Percentiles rank a stretch among this genome's conserved stretches.
These are phyloP conservation scores for Orthosia gracilis DNA, from an alignment of 2,888 invertebrate species.

Conservation along the genomic window DNA sequence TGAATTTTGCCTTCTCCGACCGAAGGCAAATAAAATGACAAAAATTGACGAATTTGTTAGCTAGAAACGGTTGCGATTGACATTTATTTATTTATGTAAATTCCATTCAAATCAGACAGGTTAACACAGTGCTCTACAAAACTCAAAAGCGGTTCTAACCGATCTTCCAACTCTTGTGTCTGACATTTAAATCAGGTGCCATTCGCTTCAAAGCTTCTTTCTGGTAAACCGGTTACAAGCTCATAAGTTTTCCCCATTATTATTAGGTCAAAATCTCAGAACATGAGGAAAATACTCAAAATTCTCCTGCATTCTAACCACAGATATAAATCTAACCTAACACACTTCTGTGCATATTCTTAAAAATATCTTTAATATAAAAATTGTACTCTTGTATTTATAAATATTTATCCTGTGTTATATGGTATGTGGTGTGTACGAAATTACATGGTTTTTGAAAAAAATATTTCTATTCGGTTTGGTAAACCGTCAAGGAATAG, in stretches of 20 bases:
- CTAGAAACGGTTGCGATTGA: not conserved
- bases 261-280: not conserved
- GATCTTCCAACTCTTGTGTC: not conserved
- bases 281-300: not conserved
- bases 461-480: not conserved
- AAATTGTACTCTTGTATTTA: no score
- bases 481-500: no score
- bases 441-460: not conserved
- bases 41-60: no score
- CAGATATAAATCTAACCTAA: no score
- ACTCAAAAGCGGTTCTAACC: not conserved
- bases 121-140: not conserved
- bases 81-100: conserved; percentile 9
- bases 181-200: not conserved
- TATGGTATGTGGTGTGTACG: not conserved
- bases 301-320: not conserved
- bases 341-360: no score
- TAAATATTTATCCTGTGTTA: not conserved
- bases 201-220: not conserved
- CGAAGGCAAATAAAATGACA: no score
- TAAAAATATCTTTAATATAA: no score
- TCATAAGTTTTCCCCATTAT: not conserved
- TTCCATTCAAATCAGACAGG: conserved; percentile 2
- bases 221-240: conserved; percentile 11
- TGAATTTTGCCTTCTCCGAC: no score